phyloP scores from a whole-genome alignment of 2,888 invertebrate genomes.

The Drosophila subquinaria region DNA sequence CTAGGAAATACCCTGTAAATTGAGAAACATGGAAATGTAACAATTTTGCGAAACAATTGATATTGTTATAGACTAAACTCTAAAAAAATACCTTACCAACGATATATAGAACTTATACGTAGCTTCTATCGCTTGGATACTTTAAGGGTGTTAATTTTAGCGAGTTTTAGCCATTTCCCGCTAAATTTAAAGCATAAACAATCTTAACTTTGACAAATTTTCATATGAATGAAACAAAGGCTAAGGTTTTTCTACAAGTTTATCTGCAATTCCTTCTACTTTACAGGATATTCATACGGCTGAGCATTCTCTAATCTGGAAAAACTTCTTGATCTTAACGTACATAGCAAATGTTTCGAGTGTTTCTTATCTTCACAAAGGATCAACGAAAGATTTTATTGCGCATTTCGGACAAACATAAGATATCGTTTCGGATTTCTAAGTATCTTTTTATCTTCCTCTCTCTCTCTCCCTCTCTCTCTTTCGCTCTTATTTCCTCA shows the following conservation, averaged over 20 bases:
- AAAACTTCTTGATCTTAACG: not conserved
- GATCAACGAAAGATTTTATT: conserved; percentile 55
- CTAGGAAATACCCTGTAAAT: conserved; percentile 13
- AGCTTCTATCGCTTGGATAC: too few species aligned
- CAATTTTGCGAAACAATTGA: too few species aligned
- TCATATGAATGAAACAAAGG: not conserved
- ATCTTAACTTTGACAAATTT: too few species aligned
- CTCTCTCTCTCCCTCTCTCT: not conserved
- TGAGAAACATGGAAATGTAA: too few species aligned
- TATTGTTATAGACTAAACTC: too few species aligned
- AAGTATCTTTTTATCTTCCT: conserved; percentile 27
- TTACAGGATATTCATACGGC: conserved; percentile 16
- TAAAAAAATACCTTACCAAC: too few species aligned
- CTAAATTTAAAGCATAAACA: too few species aligned
- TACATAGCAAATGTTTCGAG: conserved; percentile 23
- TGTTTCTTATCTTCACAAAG: conserved; percentile 39
- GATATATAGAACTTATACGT: too few species aligned
- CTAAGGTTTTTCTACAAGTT: not conserved
- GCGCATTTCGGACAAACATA: conserved; percentile 51
- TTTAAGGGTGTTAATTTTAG: too few species aligned
- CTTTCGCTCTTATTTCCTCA: not conserved
- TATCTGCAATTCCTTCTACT: not conserved
- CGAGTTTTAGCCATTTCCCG: too few species aligned
- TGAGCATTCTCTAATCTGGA: not conserved
- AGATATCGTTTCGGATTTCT: conserved; percentile 51